Evolutionary conservation across 2,797 vertebrate genomes (phyloP), one percentile per base, ranked within the genome.

Genomic region (Danio tinwini): DNA sequence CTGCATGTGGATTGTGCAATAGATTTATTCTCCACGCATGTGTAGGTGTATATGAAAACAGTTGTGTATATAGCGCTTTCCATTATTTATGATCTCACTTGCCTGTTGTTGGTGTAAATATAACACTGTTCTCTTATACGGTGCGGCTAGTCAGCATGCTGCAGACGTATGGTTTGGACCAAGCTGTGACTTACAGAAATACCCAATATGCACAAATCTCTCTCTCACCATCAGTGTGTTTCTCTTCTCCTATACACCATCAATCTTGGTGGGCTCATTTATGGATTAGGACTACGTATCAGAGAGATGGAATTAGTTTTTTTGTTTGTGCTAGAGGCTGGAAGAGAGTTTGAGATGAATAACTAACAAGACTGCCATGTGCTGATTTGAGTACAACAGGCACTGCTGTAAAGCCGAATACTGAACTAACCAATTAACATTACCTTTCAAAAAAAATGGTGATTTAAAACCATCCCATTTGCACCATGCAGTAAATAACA

Each of bases 11-110:
- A 71, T 63, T 37, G 17, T 61, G 65, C 37, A 62, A 44, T 59
- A 71, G 39, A 79, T 72, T 79, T 49, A 39, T 17, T 61, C 2
- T 59, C 44, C 44, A 62, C 70, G 49, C 39, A 64, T 56, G 59
- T 64, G 70, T 65, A 73, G 68, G 58, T 44, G 58, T 45, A 72
- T 45, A n/a, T 16, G 7, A 39, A 56, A 52, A 21, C 21, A 73
- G 52, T 55, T 64, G 21, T 47, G 39, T 65, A 72, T 56, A 64
- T 65, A 44, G 62, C 56, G 16, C 6, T 47, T 17, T 47, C 50
- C 61, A 65, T 73, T 73, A 73, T 80, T 73, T 73, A 79, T 72
- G 49, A 72, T 79, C 39, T 79, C 58, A 55, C 59, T 63, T 56
- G 39, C 55, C 4, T 62, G 67, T 55, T 53, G 68, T 56, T 64